Evolutionary conservation across 2,888 invertebrate genomes (phyloP), one percentile per base, ranked within the genome.

Genomic region (Altica lythri): DNA sequence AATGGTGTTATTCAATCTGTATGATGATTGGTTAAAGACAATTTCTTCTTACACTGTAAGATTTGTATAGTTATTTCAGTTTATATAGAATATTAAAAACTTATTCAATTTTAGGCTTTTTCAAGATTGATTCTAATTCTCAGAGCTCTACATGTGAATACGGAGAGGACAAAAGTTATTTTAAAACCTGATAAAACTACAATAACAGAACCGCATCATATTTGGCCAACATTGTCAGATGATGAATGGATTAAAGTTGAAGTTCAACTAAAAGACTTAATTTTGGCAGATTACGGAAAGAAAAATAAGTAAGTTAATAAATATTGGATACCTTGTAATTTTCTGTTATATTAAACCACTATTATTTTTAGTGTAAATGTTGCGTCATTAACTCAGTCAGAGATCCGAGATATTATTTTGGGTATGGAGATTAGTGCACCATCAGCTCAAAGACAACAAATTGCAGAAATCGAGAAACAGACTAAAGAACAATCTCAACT

Each of bases 231-330:
- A 0, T 80, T 99, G 4, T 85, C 90, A 0, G 98, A 99, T 71
- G 98, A 99, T 69, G 98, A 99, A 78, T 99, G 99, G 99, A 96
- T 99, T 74, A 98, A 98, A 77, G 95, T 97, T 35, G 99, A 99
- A 78, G 94, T 98, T 18, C 95, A 96, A 71, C 83, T 99, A 14
- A 99, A 99, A 75, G 99, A 99, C 77, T 85, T 99, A 56, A 99
- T 99, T 69, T 79, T 99, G 48, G 98, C 98, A 37, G 99, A 99
- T 79, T 99, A 99, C 68, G 99, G 99, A 73, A 99, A 99, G 81
- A 99, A 99, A 81, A 99, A 99, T 81, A 99, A 97, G 88, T 89
- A 66, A 80, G 82, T 74, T 10, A 4, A 34, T n/a, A n/a, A n/a
- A n/a, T n/a, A n/a, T n/a, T n/a, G n/a, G n/a, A n/a, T n/a, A n/a